Percentiles rank a stretch among this genome's conserved stretches.
phyloP scores from a whole-genome alignment of 2,888 invertebrate genomes.

The Camptogramma bilineatum region DNA sequence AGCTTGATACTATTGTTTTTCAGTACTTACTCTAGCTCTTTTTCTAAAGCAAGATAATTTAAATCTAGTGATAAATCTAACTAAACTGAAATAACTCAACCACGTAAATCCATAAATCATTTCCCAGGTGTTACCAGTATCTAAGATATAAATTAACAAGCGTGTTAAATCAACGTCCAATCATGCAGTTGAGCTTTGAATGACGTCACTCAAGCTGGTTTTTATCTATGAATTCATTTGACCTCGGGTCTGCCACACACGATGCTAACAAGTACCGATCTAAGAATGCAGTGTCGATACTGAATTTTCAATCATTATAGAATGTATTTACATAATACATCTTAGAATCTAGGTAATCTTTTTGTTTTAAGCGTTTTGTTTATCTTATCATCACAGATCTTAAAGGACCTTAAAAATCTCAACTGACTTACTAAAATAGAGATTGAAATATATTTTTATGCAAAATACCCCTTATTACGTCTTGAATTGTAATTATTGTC shows the following conservation, averaged over 20 bases:
- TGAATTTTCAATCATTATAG: background rate
- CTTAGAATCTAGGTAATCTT: no score
- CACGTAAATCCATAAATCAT: slow-evolving; percentile 62
- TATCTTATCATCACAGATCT: no score
- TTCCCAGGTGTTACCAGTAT: slow-evolving; percentile 54
- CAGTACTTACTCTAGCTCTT: no score
- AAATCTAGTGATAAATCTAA: slow-evolving; percentile 30
- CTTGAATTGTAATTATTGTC: no score
- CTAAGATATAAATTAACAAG: slow-evolving; percentile 66
- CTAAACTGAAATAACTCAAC: slow-evolving; percentile 52
- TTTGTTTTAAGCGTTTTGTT: no score
- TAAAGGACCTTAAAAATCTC: no score
- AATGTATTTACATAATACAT: background rate
- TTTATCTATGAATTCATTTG: slow-evolving; percentile 79
- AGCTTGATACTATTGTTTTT: no score
- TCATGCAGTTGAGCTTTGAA: slow-evolving; percentile 55
- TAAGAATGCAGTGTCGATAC: slow-evolving; percentile 7
- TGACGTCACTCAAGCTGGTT: slow-evolving; percentile 70
- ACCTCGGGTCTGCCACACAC: slow-evolving; percentile 80
- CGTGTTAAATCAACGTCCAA: slow-evolving; percentile 74
- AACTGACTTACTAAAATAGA: no score
- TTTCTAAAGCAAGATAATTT: background rate
- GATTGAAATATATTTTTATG: no score
- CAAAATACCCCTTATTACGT: no score
- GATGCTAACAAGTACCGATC: slow-evolving; percentile 49